Base-by-base conservation (phyloP, 2,888 invertebrate species). In the Lucinisca nassula region DNA sequence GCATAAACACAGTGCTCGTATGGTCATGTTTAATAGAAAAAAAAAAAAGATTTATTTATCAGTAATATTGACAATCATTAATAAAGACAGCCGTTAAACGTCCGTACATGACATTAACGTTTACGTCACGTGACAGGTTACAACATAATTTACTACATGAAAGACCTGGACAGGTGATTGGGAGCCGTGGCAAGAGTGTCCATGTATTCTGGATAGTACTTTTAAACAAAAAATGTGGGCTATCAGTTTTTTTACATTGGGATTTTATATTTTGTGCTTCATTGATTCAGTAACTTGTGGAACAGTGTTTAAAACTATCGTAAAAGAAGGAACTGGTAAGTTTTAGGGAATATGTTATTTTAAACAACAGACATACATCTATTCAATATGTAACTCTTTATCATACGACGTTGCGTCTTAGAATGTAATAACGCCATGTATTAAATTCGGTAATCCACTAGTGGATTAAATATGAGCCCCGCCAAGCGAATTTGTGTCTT, bases 301-400 rank as follows among this genome's bases (percentile, higher is more conserved):
- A 45, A 84, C 87, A 12, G 87, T 87, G n/a, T 87, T 81, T 78
- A 87, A 87, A 70, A 84, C 81, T 6, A 79, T 87, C 21, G 73
- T 81, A 3, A 72, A 73, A 72, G 61, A 77, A 35, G 87, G 87
- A n/a, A 81, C 74, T 14, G 87, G 87, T 87, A 67, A 67, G 83
- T 73, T 24, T 67, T 14, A 10, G 1, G 24, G 3, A n/a, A n/a
- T n/a, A n/a, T n/a, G n/a, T n/a, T n/a, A n/a, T n/a, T n/a, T n/a
- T n/a, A n/a, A n/a, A n/a, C n/a, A n/a, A n/a, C n/a, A n/a, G n/a
- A n/a, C n/a, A n/a, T n/a, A n/a, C n/a, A n/a, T n/a, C n/a, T n/a
- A n/a, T n/a, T n/a, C n/a, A n/a, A n/a, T n/a, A n/a, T n/a, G n/a
- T n/a, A n/a, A n/a, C n/a, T n/a, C n/a, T n/a, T n/a, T n/a, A n/a